phyloP scores from a whole-genome alignment of 64 coral and sea anemone genomes.

The Stylophora pistillata region DNA sequence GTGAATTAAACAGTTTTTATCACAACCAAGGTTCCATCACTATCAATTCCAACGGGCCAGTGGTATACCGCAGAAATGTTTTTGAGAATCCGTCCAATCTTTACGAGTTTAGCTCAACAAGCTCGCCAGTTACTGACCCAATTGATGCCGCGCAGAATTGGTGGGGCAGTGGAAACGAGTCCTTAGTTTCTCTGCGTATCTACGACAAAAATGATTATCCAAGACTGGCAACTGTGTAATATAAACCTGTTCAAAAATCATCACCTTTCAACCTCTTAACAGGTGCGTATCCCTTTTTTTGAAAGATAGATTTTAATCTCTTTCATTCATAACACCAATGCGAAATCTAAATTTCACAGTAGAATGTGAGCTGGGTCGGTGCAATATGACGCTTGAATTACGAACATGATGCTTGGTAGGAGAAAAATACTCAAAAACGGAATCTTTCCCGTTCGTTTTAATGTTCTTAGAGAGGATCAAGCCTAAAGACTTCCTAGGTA shows the following conservation, averaged over 20 bases:
- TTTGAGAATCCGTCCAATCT: slow-evolving; percentile 74
- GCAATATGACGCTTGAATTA: too few relatives aligned
- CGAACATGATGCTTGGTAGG: too few relatives aligned
- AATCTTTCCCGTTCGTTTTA: too few relatives aligned
- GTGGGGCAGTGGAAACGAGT: slow-evolving; percentile 17
- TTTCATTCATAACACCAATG: neutral
- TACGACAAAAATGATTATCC: slow-evolving; percentile 1
- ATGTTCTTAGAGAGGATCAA: too few relatives aligned
- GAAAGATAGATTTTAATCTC: neutral
- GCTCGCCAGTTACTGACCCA: neutral
- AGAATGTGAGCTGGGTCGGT: too few relatives aligned
- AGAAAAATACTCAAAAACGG: too few relatives aligned
- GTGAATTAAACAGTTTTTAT: slow-evolving; percentile 55
- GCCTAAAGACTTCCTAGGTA: too few relatives aligned
- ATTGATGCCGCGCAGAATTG: slow-evolving; percentile 52
- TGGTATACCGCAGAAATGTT: slow-evolving; percentile 49
- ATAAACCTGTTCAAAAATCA: slow-evolving; percentile 44
- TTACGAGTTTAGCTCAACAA: slow-evolving; percentile 57
- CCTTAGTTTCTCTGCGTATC: slow-evolving; percentile 1
- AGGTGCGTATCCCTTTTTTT: slow-evolving; percentile 20
- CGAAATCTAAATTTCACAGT: neutral
- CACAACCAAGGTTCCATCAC: slow-evolving; percentile 44
- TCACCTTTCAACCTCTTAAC: slow-evolving; percentile 35
- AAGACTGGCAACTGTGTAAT: slow-evolving; percentile 12
- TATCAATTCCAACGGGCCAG: slow-evolving; percentile 59